A percentile compares a stretch with the other conserved stretches of the same genome.
Conservation (phyloP, 37 sponge, comb jelly and placozoan species). For the Ephydatia muelleri region DNA sequence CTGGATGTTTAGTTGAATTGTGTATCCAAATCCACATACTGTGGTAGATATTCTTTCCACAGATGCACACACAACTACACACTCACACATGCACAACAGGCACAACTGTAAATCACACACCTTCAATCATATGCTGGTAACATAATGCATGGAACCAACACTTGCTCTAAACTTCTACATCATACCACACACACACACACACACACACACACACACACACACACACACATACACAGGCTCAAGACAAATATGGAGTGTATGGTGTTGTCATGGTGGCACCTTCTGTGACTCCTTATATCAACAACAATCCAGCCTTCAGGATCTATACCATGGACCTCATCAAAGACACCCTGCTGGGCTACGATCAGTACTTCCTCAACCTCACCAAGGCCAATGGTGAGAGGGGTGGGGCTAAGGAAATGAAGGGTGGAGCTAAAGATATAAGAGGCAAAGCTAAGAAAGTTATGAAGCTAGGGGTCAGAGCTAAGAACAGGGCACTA, state of each 20-base stretch:
- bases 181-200: constrained; percentile 5
- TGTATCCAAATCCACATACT: too few relatives aligned
- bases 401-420: not conserved
- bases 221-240: constrained; percentile 34
- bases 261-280: constrained; percentile 68
- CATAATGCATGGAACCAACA: too few relatives aligned
- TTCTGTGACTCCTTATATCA: constrained; percentile 62
- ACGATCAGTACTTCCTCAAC: constrained; percentile 77
- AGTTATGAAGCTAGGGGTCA: not conserved
- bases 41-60: too few relatives aligned
- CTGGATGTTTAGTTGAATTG: too few relatives aligned
- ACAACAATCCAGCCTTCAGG: constrained; percentile 76
- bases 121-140: too few relatives aligned
- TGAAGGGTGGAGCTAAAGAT: not conserved
- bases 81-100: too few relatives aligned
- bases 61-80: too few relatives aligned
- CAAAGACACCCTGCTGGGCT: constrained; percentile 50
- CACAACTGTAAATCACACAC: too few relatives aligned
- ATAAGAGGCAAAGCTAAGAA: not conserved
- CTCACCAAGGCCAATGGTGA: constrained; percentile 75
- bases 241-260: constrained; percentile 54
- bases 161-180: not conserved
- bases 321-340: constrained; percentile 65
- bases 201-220: constrained; percentile 34
- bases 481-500: not conserved